Evolutionary conservation across 2,888 invertebrate genomes (phyloP), one percentile per base, ranked within the genome.

Genomic region (Caenorhabditis panamensis): DNA sequence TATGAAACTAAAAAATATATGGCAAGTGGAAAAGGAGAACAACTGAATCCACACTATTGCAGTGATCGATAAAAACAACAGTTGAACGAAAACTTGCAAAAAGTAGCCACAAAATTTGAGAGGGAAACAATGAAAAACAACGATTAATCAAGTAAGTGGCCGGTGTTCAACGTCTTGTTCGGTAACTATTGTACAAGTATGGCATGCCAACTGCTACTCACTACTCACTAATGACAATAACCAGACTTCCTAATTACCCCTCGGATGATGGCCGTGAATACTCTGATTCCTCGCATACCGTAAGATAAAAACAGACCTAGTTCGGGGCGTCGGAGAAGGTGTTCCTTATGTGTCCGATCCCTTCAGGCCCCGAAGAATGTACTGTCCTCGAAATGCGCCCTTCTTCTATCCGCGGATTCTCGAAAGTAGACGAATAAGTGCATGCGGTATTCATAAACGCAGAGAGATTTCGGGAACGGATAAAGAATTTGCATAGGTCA

Each of bases 401-500:
- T 41, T 13, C 69, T 53, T 68, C 31, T 31, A 6, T 31, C 9
- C 31, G 5, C 31, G 5, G 31, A 31, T 31, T 62, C 53, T 41
- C 49, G 49, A 51, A 51, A 36, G 49, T 9, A 41, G 41, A 13
- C 9, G 41, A 18, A 18, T 13, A 72, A 63, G 63, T 63, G 58
- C 72, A 63, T 24, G 44, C n/a, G 47, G 51, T 62, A 51, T 58
- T 73, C 58, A 64, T 58, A 64, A 64, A 64, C 73, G 73, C 63
- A 72, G 66, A 73, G 51, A 73, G 73, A 75, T 75, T 66, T 37
- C 28, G 49, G 20, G 53, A 53, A 58, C 53, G 75, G 66, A 75
- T 75, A 75, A 66, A 66, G 75, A 75, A 75, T 75, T 75, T 75
- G 75, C 75, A 66, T 75, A 75, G 66, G 75, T 75, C 75, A 63